phyloP scores from a whole-genome alignment of 2,888 invertebrate genomes.

The Spisula subtruncata region DNA sequence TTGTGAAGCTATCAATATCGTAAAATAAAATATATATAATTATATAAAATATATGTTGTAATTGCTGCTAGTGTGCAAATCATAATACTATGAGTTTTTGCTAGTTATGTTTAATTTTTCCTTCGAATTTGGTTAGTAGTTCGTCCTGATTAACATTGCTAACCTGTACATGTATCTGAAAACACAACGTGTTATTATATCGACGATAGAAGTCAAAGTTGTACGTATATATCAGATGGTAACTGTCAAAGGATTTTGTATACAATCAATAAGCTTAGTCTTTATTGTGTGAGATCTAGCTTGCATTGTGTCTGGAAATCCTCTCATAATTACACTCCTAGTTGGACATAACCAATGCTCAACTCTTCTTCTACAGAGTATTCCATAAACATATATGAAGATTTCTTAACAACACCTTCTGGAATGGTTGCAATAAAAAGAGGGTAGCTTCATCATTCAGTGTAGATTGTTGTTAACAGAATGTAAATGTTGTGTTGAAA shows the following conservation, averaged over 20 bases:
- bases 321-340: conserved; percentile 14
- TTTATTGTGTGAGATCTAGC: background rate
- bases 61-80: no score
- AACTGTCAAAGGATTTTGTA: background rate
- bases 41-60: no score
- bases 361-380: background rate
- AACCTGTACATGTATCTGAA: no score
- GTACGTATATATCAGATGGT: background rate
- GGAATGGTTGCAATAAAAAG: background rate
- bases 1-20: no score
- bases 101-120: background rate
- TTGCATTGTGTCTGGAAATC: conserved; percentile 17
- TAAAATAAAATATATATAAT: no score
- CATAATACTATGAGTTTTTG: no score
- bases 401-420: background rate
- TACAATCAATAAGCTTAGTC: conserved; percentile 19
- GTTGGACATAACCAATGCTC: conserved; percentile 7
- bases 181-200: background rate
- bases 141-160: no score
- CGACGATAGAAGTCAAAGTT: background rate
- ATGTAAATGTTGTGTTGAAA: no score
- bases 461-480: background rate
- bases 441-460: background rate
- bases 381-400: conserved; percentile 8
- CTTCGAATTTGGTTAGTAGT: no score